Percentiles rank a stretch among this genome's conserved stretches.
phyloP scores from a whole-genome alignment of 2,888 invertebrate genomes.

The Drosophila neoperkinsi region DNA sequence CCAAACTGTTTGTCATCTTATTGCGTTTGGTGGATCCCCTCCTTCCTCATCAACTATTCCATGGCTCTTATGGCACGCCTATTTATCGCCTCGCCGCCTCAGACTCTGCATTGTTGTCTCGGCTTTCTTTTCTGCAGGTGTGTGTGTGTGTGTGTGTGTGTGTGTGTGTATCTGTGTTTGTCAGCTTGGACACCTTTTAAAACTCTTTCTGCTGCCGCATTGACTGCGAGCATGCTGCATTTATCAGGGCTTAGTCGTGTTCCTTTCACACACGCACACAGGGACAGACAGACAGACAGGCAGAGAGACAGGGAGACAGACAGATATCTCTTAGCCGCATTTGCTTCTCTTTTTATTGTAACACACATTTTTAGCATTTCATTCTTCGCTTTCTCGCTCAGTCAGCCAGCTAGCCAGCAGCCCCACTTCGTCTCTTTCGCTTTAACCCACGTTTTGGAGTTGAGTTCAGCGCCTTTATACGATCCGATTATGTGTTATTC shows the following conservation, averaged over 20 bases:
- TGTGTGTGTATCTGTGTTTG: constrained; percentile 18
- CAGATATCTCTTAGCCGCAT: constrained; percentile 50
- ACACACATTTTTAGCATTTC: constrained; percentile 76
- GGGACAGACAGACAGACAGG: not conserved
- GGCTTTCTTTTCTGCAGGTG: constrained; percentile 69
- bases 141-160: constrained; percentile 38
- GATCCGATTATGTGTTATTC: constrained; percentile 62
- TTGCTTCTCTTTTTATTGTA: constrained; percentile 62
- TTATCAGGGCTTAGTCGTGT: constrained; percentile 71
- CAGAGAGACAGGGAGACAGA: not conserved
- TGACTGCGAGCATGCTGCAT: constrained; percentile 42
- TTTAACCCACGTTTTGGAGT: not conserved
- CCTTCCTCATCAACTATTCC: constrained; percentile 1
- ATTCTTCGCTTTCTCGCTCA: constrained; percentile 67
- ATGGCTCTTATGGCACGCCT: constrained; percentile 25
- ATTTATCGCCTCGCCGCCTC: constrained; percentile 12
- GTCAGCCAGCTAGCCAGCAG: not conserved
- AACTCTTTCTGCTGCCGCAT: constrained; percentile 51
- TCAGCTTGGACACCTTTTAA: constrained; percentile 63
- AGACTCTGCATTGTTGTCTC: constrained; percentile 32
- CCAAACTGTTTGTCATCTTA: constrained; percentile 79
- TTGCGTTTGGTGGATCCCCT: constrained; percentile 13
- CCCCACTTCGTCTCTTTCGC: not conserved
- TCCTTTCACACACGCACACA: constrained; percentile 48
- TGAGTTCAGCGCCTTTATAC: constrained; percentile 69